Percentiles rank a stretch among this genome's conserved stretches.
phyloP scores from a whole-genome alignment of 1,140 invertebrate species.

The Anastatus disparis region DNA sequence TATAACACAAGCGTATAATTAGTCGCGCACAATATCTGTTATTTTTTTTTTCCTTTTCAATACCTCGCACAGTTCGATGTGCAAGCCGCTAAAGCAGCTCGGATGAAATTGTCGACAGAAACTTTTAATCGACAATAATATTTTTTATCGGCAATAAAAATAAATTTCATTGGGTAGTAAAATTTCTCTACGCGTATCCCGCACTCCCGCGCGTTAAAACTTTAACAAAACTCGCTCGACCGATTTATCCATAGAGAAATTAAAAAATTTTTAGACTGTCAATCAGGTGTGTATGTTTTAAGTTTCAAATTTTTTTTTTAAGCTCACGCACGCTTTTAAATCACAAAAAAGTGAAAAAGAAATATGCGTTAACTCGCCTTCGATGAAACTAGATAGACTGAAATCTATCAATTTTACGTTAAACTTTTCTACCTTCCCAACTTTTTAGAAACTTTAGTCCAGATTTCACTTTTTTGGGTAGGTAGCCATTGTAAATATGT shows the following conservation, averaged over 20 bases:
- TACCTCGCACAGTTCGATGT: background rate
- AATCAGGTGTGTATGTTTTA: background rate
- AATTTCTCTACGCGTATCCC: slow-evolving; percentile 34
- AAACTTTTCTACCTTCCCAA: too few species aligned
- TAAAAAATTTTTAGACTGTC: slow-evolving; percentile 19
- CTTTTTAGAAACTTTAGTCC: too few species aligned
- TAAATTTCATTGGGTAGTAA: slow-evolving; percentile 40
- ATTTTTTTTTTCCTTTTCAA: slow-evolving; percentile 18
- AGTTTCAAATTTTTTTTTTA: too few species aligned
- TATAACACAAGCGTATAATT: background rate
- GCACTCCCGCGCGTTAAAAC: slow-evolving; percentile 26
- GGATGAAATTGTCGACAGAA: slow-evolving; percentile 39
- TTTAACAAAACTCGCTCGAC: slow-evolving; percentile 20
- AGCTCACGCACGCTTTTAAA: too few species aligned
- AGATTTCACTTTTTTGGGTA: too few species aligned
- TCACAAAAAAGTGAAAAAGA: too few species aligned
- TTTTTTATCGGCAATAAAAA: slow-evolving; percentile 42
- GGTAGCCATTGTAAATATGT: too few species aligned
- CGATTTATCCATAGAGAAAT: slow-evolving; percentile 24
- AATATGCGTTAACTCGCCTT: too few species aligned
- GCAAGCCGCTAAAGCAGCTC: slow-evolving; percentile 16
- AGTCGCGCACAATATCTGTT: slow-evolving; percentile 9
- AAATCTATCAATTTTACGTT: slow-evolving; percentile 38
- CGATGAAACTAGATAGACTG: too few species aligned
- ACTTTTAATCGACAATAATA: slow-evolving; percentile 43